Percentiles rank a stretch among this genome's conserved stretches.
phyloP scores from a whole-genome alignment of 1,140 invertebrate genomes.

The Leguminivora glycinivorella region DNA sequence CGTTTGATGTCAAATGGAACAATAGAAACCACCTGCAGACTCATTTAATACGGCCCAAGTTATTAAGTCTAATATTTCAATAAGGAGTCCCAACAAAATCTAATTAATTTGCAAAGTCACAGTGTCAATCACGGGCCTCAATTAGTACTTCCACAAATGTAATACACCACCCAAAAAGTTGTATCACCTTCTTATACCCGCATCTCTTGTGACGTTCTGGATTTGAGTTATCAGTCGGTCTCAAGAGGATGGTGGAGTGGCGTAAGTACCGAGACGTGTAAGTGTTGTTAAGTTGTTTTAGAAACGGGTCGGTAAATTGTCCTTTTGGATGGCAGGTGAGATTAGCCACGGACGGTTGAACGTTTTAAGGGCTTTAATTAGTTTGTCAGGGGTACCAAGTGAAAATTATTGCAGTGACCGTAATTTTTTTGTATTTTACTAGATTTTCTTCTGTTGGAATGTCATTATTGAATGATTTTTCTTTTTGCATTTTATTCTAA shows the following conservation, averaged over 20 bases:
- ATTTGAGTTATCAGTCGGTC: neutral
- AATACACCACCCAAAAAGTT: neutral
- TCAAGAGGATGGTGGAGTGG: neutral
- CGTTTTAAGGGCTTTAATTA: constrained; percentile 28
- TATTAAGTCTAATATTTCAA: constrained; percentile 28
- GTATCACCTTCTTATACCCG: neutral
- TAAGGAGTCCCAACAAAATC: constrained; percentile 25
- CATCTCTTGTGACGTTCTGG: neutral
- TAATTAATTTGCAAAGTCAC: constrained; percentile 29
- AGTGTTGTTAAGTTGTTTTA: constrained; percentile 12
- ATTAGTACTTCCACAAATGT: constrained; percentile 25
- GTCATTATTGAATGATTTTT: neutral
- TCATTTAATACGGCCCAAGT: constrained; percentile 23
- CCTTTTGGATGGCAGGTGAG: constrained; percentile 27
- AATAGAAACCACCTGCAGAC: constrained; percentile 25
- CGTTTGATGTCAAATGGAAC: constrained; percentile 28
- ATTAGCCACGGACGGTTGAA: constrained; percentile 26
- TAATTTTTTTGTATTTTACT: neutral
- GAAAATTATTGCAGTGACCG: constrained; percentile 18
- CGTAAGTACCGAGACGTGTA: constrained; percentile 1
- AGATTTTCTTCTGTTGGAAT: neutral
- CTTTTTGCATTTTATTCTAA: too few species aligned
- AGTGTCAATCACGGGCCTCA: constrained; percentile 26
- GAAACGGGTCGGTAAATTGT: constrained; percentile 3
- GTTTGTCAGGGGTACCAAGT: constrained; percentile 22